Evolutionary conservation across 2,797 vertebrate genomes (phyloP).

Genomic region (Enteromius viviparus): DNA sequence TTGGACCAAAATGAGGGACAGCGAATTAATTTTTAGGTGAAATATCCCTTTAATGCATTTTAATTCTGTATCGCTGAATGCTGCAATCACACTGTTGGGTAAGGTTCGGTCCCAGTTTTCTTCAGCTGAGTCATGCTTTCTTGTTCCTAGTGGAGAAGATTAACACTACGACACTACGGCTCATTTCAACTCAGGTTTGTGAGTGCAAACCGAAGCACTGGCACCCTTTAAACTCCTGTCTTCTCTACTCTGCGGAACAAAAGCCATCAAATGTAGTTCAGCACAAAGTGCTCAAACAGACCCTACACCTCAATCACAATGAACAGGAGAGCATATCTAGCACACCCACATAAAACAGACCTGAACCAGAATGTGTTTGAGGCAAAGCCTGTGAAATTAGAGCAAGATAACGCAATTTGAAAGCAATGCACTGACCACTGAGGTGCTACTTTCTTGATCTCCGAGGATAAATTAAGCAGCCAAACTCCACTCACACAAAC

Average conservation of each 20-base stretch:
- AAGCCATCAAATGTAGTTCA: conserved; percentile 1
- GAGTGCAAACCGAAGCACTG: conserved; percentile 62
- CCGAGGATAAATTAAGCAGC: neutral
- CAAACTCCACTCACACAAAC: conserved; percentile 24
- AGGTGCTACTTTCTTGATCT: neutral
- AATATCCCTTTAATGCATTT: neutral
- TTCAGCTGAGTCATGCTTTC: conserved; percentile 53
- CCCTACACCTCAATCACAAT: neutral
- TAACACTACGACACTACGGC: conserved; percentile 55
- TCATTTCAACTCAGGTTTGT: conserved; percentile 65
- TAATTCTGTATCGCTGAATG: conserved; percentile 12
- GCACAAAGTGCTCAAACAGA: neutral
- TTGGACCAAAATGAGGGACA: neutral
- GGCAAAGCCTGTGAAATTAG: neutral
- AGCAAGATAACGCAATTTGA: neutral
- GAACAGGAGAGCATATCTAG: neutral
- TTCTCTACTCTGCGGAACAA: conserved; percentile 24
- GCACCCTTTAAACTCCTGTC: conserved; percentile 62
- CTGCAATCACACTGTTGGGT: conserved; percentile 9
- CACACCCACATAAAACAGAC: neutral
- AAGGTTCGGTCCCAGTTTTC: conserved; percentile 34
- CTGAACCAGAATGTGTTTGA: conserved; percentile 2
- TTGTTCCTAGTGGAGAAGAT: conserved; percentile 51
- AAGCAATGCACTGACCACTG: neutral
- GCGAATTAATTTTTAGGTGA: neutral